Evolutionary conservation across 92 coral and sea anemone genomes (phyloP).

Genomic region (Phenganax marumi): DNA sequence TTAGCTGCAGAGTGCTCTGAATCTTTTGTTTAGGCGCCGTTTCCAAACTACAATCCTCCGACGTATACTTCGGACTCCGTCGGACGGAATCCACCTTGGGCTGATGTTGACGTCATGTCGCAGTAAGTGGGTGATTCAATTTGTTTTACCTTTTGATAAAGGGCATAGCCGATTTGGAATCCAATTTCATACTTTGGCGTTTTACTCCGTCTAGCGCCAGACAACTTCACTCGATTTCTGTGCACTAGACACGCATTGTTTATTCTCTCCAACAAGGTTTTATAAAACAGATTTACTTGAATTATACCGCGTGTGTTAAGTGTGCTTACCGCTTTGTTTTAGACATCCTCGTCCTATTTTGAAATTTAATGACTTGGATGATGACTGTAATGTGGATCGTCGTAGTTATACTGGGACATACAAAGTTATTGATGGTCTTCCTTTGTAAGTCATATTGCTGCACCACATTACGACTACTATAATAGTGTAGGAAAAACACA

Average conservation of each 20-base stretch:
- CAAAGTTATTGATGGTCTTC: slow-evolving; percentile 71
- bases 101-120: slow-evolving; percentile 78
- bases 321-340: neutral
- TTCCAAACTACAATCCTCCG: slow-evolving; percentile 77
- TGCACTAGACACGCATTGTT: too few relatives aligned
- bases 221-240: too few relatives aligned
- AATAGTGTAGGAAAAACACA: neutral
- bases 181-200: too few relatives aligned
- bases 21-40: slow-evolving; percentile 62
- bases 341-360: slow-evolving; percentile 67
- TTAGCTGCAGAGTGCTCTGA: neutral
- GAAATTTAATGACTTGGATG: slow-evolving; percentile 71
- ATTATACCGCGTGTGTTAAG: neutral
- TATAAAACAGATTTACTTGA: too few relatives aligned
- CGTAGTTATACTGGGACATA: slow-evolving; percentile 80
- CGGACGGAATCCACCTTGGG: slow-evolving; percentile 87
- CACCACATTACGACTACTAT: neutral
- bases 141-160: neutral
- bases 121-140: slow-evolving; percentile 57
- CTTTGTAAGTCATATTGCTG: slow-evolving; percentile 61
- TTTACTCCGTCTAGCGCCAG: too few relatives aligned
- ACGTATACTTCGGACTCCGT: slow-evolving; percentile 78
- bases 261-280: too few relatives aligned
- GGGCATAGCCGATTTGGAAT: too few relatives aligned
- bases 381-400: slow-evolving; percentile 75